These are phyloP conservation scores for Xenopus laevis DNA, from an alignment of 2,113 vertebrate species.

Conservation along the genomic window DNA sequence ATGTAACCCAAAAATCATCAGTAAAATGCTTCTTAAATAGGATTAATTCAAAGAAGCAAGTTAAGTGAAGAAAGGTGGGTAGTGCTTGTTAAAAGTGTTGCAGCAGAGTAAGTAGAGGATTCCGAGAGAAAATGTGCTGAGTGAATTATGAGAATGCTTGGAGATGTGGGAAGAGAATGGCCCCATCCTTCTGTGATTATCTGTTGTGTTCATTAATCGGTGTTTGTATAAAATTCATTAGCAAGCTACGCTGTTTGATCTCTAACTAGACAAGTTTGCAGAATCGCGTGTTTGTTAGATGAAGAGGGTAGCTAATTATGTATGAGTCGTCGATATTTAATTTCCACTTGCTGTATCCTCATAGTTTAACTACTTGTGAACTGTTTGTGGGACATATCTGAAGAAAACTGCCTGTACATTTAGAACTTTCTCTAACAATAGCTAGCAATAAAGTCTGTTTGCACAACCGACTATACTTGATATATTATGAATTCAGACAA, in stretches of 20 bases:
- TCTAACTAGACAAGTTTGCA: constrained; percentile 76
- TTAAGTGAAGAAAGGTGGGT: too few relatives aligned
- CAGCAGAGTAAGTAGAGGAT: background rate
- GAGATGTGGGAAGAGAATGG: background rate
- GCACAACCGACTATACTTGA: too few relatives aligned
- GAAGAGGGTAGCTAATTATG: constrained; percentile 68
- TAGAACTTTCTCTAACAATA: too few relatives aligned
- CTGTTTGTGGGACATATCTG: background rate
- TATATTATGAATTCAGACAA: too few relatives aligned
- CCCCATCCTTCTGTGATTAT: constrained; percentile 65
- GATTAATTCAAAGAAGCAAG: too few relatives aligned
- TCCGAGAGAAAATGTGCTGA: background rate
- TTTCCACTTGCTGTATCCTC: constrained; percentile 56
- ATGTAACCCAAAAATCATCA: too few relatives aligned
- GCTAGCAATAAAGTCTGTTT: too few relatives aligned
- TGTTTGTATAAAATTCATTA: constrained; percentile 77
- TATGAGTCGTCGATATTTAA: constrained; percentile 68
- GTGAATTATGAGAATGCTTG: background rate
- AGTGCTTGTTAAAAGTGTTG: background rate
- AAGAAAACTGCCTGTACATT: too few relatives aligned
- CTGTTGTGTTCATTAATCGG: constrained; percentile 69
- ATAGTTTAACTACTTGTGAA: constrained; percentile 26
- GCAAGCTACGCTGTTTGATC: constrained; percentile 63
- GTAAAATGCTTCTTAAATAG: too few relatives aligned
- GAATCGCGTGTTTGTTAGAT: constrained; percentile 60